Evolutionary conservation across 2,797 vertebrate species (phyloP), one percentile per base, ranked within the genome.

Genomic region (Acridotheres tristis): DNA sequence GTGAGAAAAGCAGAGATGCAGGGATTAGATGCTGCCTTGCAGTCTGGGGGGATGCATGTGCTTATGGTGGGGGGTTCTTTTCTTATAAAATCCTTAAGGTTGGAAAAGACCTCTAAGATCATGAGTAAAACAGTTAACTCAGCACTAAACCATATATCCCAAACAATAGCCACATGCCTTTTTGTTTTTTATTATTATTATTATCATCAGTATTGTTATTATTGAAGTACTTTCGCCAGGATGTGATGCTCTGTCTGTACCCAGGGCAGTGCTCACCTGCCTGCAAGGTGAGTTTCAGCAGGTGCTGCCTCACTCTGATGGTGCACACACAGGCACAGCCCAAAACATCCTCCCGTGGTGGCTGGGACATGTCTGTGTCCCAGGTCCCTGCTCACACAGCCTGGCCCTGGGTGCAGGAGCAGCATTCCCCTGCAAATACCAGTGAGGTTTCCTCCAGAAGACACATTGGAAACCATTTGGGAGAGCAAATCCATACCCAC

Each of bases 391-490:
- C 55, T 63, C 67, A 30, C 11, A 1, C 17, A 18, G 42, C 59
- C 61, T 29, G 42, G 40, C 23, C 51, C 38, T 22, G 51, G 66
- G 4, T 75, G 54, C 51, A 9, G 55, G 59, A 85, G 29, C 47
- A 62, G n/a, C 68, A 34, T 55, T 68, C 36, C 63, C 29, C 1
- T 4, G 20, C 10, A 71, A 16, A 32, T 2, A 2, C 51, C 3
- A 5, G 65, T 3, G 5, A 57, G 53, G 21, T 53, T 91, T 87
- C 84, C 69, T 25, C 42, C 1, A 0, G 15, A 85, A 77, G 82
- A 89, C 91, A 88, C 86, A 68, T 88, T 74, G 78, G 79, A 74
- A 88, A 54, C 61, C 61, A 16, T 94, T 94, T 93, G 63, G 85
- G 94, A 92, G 15, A 89, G 74, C 72, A 86, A 58, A 84, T 86